phyloP scores from a whole-genome alignment of 2,113 vertebrate species.

The Parus major region DNA sequence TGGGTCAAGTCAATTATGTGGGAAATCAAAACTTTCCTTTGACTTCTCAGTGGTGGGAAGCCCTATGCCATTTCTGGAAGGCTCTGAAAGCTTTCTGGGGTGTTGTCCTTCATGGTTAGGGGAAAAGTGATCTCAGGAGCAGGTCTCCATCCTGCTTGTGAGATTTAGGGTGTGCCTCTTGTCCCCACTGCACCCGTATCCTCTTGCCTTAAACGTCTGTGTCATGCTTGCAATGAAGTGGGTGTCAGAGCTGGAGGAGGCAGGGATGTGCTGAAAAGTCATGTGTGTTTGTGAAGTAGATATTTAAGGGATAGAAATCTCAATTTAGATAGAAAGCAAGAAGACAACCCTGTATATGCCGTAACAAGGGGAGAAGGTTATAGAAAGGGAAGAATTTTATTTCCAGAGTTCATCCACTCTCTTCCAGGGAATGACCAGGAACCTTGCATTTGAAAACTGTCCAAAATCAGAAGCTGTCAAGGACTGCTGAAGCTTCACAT shows the following conservation, averaged over 20 bases:
- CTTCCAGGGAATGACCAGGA: not conserved
- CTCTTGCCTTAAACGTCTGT: conserved; percentile 32
- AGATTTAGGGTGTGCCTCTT: not conserved
- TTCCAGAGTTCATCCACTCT: not conserved
- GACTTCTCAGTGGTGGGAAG: not conserved
- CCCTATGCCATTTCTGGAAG: not conserved
- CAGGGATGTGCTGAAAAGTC: conserved; percentile 24
- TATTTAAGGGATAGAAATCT: not conserved
- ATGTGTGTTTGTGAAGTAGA: not conserved
- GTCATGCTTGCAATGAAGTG: conserved; percentile 3
- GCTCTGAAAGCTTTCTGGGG: not conserved
- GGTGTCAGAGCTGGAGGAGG: conserved; percentile 25
- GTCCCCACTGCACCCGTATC: not conserved
- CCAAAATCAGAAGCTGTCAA: not conserved
- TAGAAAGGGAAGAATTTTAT: not conserved
- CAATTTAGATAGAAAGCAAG: not conserved
- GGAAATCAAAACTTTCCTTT: not conserved
- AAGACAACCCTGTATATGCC: not conserved
- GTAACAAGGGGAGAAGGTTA: not conserved
- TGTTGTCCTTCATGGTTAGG: not conserved
- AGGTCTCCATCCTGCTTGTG: not conserved
- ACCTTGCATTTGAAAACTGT: not conserved
- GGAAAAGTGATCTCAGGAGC: not conserved
- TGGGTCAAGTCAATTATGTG: not conserved
- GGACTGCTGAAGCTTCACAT: not conserved